Percentiles rank a stretch among this genome's conserved stretches.
Conservation (phyloP, 2,888 invertebrate species). For the Anoncus sp. region DNA sequence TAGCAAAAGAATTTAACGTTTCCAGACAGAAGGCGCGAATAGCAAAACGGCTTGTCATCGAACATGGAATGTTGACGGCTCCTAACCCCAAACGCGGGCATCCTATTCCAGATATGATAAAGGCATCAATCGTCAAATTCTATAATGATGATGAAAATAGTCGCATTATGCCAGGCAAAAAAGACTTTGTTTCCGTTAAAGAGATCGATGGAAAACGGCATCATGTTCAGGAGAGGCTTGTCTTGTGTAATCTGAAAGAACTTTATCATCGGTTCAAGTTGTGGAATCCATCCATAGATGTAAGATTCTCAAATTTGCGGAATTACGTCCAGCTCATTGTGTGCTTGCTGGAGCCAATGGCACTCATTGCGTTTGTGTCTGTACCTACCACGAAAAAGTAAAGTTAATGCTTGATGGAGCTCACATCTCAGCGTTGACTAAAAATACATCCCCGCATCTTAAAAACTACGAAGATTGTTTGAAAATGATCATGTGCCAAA, state of each 20-base stretch:
- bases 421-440: constrained; percentile 5
- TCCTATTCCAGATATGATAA: no score
- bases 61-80: no score
- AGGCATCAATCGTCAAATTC: no score
- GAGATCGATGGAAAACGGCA: constrained; percentile 22
- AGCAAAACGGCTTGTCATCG: no score
- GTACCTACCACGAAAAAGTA: constrained; percentile 47
- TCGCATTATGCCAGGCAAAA: no score
- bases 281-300: no score
- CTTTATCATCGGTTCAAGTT: constrained; percentile 31
- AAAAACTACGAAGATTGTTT: constrained; percentile 20
- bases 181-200: constrained; percentile 37
- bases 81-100: no score
- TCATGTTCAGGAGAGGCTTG: constrained; percentile 37
- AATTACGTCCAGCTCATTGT: constrained; percentile 36
- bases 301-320: no score
- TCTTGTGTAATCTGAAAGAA: constrained; percentile 50
- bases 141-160: no score
- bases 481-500: constrained; percentile 22
- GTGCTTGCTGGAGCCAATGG: constrained; percentile 48
- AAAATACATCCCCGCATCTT: background rate
- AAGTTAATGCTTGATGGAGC: constrained; percentile 43
- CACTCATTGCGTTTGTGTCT: constrained; percentile 50
- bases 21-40: no score
- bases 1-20: no score